A percentile compares a stretch with the other conserved stretches of the same genome.
These are phyloP conservation scores for Cetonia aurata DNA, from an alignment of 2,888 invertebrate species.

Conservation along the genomic window DNA sequence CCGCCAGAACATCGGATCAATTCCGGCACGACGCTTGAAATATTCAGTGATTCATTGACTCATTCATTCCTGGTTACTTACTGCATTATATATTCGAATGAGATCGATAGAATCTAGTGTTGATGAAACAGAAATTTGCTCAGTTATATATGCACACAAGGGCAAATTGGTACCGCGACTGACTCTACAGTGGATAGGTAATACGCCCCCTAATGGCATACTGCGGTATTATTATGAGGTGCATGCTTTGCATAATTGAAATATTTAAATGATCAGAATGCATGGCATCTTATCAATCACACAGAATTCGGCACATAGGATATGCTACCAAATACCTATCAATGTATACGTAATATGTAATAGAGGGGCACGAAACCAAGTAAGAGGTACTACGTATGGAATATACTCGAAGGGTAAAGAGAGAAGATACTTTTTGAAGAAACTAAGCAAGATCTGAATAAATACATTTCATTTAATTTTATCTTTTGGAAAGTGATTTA, in stretches of 20 bases:
- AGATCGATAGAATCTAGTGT: conserved; percentile 20
- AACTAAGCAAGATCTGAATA: too few relatives aligned
- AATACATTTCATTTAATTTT: too few relatives aligned
- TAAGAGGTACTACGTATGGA: too few relatives aligned
- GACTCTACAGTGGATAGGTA: not conserved
- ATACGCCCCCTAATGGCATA: conserved; percentile 8
- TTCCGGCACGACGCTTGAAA: conserved; percentile 8
- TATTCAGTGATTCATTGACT: conserved; percentile 30
- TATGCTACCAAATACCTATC: not conserved
- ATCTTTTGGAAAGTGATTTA: too few relatives aligned
- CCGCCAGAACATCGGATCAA: not conserved
- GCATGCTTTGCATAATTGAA: conserved; percentile 33
- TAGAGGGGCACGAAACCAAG: too few relatives aligned
- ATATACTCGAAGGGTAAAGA: too few relatives aligned
- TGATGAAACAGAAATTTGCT: conserved; percentile 19
- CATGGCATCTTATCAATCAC: conserved; percentile 31
- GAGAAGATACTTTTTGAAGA: too few relatives aligned
- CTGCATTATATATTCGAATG: conserved; percentile 1
- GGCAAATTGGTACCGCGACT: not conserved
- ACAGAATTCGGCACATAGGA: not conserved
- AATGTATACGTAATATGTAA: too few relatives aligned
- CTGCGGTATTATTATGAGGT: conserved; percentile 27
- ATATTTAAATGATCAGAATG: conserved; percentile 31
- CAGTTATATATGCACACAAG: conserved; percentile 4
- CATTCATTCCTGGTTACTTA: conserved; percentile 11